Conservation (phyloP, 2,113 vertebrate genomes). For the Proterorhinus semilunaris region DNA sequence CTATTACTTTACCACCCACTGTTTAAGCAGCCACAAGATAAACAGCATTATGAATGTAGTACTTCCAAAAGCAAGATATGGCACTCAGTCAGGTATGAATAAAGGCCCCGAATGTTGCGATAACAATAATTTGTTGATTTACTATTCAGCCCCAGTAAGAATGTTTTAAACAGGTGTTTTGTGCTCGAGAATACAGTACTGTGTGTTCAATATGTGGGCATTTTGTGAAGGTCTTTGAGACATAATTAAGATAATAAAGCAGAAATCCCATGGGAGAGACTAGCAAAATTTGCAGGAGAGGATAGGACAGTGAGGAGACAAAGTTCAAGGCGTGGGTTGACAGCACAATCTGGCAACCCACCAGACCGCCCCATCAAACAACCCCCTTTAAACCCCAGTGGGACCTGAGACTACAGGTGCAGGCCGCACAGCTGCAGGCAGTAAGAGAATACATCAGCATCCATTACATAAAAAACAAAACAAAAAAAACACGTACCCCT, state of each 20-base stretch:
- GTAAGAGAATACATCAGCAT: constrained; percentile 1
- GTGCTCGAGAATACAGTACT: background rate
- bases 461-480: background rate
- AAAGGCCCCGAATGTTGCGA: too few species aligned
- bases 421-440: constrained; percentile 33
- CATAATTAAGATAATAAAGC: constrained; percentile 1
- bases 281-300: constrained; percentile 11
- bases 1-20: constrained; percentile 5
- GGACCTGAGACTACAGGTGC: constrained; percentile 44
- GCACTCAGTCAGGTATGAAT: background rate
- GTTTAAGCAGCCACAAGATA: background rate
- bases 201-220: background rate
- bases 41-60: background rate
- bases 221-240: background rate
- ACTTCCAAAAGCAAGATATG: background rate
- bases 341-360: constrained; percentile 57
- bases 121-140: too few species aligned
- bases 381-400: constrained; percentile 29
- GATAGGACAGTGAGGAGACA: constrained; percentile 25
- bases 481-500: too few species aligned
- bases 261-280: constrained; percentile 1
- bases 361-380: constrained; percentile 39
- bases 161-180: background rate
- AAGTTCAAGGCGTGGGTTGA: constrained; percentile 49
- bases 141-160: too few species aligned